Evolutionary conservation across 1,140 invertebrate species (phyloP).

Genomic region (Adelges cooleyi): DNA sequence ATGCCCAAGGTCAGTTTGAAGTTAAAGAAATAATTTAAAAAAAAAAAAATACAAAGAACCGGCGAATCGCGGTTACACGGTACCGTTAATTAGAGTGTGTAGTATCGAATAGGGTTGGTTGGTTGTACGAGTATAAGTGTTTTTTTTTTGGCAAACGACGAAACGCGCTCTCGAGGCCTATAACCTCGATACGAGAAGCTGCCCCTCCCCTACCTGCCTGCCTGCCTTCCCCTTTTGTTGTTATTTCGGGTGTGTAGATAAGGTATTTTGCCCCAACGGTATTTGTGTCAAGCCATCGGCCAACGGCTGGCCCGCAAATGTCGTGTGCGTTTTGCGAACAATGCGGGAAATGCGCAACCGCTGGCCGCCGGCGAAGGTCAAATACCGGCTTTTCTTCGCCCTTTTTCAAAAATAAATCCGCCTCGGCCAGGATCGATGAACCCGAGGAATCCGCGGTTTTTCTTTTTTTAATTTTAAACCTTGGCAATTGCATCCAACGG

Average conservation of each 20-base stretch:
- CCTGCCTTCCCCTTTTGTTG: too few species aligned
- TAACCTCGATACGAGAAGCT: neutral
- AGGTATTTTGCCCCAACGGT: neutral
- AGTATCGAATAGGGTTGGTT: too few species aligned
- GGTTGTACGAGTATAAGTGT: neutral
- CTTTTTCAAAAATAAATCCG: slow-evolving; percentile 26
- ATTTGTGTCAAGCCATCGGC: slow-evolving; percentile 25
- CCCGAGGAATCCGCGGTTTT: neutral
- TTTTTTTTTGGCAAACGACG: slow-evolving; percentile 14
- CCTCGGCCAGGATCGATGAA: slow-evolving; percentile 2
- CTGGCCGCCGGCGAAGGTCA: slow-evolving; percentile 16
- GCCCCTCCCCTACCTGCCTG: neutral
- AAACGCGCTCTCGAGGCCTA: slow-evolving; percentile 9
- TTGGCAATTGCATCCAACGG: neutral
- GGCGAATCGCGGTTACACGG: too few species aligned
- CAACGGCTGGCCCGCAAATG: slow-evolving; percentile 18
- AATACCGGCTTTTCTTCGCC: slow-evolving; percentile 19
- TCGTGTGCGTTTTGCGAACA: slow-evolving; percentile 23
- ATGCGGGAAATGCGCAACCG: slow-evolving; percentile 28
- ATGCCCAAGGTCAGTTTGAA: slow-evolving; percentile 18
- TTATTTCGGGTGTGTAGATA: neutral
- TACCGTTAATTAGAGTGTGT: too few species aligned
- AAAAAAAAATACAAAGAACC: neutral
- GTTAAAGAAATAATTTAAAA: too few species aligned
- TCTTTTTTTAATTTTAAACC: slow-evolving; percentile 11